A percentile compares a stretch with the other conserved stretches of the same genome.
These are phyloP conservation scores for Phylloscopus whistleri DNA, from an alignment of 2,113 vertebrate species.

Conservation along the genomic window DNA sequence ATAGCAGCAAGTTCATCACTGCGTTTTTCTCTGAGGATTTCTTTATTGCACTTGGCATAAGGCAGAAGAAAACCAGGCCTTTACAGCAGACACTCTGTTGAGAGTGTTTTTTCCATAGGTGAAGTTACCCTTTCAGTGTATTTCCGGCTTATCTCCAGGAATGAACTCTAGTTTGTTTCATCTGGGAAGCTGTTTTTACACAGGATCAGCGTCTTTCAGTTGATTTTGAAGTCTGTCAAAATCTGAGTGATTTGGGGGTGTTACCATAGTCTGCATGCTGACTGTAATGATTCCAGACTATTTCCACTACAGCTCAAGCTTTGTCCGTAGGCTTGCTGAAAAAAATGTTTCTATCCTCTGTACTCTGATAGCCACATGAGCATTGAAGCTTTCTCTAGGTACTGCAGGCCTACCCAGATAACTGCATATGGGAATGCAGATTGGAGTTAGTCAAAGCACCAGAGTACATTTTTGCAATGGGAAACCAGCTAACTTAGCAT, in stretches of 20 bases:
- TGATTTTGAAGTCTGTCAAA: background rate
- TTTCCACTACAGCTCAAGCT: background rate
- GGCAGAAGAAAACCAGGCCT: background rate
- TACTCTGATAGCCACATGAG: background rate
- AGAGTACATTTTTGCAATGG: background rate
- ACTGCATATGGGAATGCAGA: background rate
- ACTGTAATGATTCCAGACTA: background rate
- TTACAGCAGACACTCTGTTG: background rate
- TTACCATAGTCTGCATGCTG: background rate
- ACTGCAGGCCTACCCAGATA: background rate
- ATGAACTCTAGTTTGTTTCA: background rate
- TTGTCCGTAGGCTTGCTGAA: background rate
- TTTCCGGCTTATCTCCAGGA: background rate
- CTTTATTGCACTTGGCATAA: background rate
- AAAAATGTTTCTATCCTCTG: background rate
- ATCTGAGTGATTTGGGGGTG: background rate
- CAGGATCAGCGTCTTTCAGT: background rate
- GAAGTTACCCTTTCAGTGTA: background rate
- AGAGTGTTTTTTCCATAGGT: background rate
- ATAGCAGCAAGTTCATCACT: background rate
- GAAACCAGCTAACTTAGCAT: background rate
- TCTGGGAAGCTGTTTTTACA: background rate
- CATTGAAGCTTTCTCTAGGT: background rate
- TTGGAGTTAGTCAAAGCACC: background rate
- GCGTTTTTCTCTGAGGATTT: background rate